Evolutionary conservation across 2,888 invertebrate species (phyloP), one percentile per base, ranked within the genome.

Genomic region (Eurytoma adleriae): DNA sequence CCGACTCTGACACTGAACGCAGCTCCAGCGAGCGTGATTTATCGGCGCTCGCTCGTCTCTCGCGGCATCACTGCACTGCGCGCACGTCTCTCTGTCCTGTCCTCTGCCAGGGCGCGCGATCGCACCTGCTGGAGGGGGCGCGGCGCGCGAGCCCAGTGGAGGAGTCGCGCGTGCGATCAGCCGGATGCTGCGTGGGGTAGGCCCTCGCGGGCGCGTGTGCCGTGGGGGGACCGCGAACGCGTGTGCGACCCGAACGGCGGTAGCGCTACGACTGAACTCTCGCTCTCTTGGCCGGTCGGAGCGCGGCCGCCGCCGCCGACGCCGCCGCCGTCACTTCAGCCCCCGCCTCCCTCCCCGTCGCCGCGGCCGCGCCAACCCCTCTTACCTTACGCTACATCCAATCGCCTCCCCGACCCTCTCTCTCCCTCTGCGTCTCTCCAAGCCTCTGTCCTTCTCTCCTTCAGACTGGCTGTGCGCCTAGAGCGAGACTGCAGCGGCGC

Each of bases 211-310:
- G 50, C n/a, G 20, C 12, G 61, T 50, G 18, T 14, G 59, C 52
- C 20, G 57, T 69, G 79, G 61, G 59, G 50, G 16, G 78, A 74
- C 69, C 77, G 78, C 74, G 54, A n/a, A 14, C 81, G 69, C 76
- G 78, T 69, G 83, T 87, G 86, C 85, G 86, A 85, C 83, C 85
- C 83, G 87, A 86, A 82, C 86, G 88, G 86, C 88, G 89, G 88
- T 86, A 86, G 87, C 88, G 88, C 88, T 88, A 88, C 88, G 87
- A 89, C 89, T 90, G 89, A 89, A 85, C 80, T 73, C 70, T 59
- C 78, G 48, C 66, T 77, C 66, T 50, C 48, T n/a, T 54, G 30
- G 20, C 13, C 67, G 50, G 24, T 61, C 61, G 50, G 30, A 30
- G 64, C 64, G 73, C 64, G 27, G 57, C 57, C 59, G n/a, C 56